Percentiles rank a stretch among this genome's conserved stretches.
phyloP scores from a whole-genome alignment of 1,140 invertebrate species.

The Metopolophium dirhodum region DNA sequence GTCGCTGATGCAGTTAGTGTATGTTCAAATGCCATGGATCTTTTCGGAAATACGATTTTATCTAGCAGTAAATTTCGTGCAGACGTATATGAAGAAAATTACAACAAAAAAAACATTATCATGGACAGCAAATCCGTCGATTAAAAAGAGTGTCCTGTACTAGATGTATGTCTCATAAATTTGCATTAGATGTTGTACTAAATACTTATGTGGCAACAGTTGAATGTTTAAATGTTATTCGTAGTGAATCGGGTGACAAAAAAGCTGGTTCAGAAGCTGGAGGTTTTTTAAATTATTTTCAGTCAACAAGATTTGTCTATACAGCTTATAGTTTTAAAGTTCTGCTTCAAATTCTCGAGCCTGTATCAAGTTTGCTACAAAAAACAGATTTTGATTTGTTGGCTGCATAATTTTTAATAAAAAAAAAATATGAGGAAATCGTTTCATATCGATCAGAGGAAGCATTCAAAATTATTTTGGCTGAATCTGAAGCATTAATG shows the following conservation, averaged over 20 bases:
- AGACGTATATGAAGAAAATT: not conserved
- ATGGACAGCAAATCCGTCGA: not conserved
- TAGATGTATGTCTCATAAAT: conserved; percentile 1
- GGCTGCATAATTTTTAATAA: not conserved
- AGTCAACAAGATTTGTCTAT: not conserved
- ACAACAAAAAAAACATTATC: not conserved
- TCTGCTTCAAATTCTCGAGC: not conserved
- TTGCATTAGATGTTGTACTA: not conserved
- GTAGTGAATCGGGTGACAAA: not conserved
- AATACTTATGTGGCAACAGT: not conserved
- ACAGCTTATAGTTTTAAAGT: not conserved
- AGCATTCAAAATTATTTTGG: not conserved
- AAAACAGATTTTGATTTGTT: conserved; percentile 1
- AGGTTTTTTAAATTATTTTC: conserved; percentile 11
- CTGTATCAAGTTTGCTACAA: not conserved
- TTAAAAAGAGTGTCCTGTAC: not conserved
- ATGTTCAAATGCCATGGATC: too few species aligned
- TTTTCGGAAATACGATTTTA: too few species aligned
- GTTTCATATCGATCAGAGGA: not conserved
- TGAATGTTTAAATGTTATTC: not conserved
- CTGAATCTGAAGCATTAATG: not conserved
- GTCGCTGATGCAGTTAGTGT: too few species aligned
- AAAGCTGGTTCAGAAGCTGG: not conserved
- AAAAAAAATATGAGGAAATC: not conserved
- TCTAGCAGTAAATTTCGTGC: too few species aligned